Evolutionary conservation across 2,797 vertebrate species (phyloP).

Genomic region (Anableps anableps): DNA sequence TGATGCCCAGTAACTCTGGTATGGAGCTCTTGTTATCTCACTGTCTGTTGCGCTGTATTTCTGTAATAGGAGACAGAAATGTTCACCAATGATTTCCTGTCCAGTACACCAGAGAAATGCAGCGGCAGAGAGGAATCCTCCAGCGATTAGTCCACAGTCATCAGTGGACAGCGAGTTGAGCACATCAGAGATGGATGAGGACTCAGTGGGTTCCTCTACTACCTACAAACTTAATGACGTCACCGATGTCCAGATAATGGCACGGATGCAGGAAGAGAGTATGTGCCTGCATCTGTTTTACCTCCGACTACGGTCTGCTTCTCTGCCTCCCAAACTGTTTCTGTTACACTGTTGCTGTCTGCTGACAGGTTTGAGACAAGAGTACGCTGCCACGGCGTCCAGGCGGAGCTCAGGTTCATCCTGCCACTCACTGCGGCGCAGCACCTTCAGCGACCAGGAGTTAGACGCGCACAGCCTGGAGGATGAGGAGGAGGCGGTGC

Average conservation of each 20-base stretch:
- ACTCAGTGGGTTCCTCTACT: constrained; percentile 94
- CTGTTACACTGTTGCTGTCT: constrained; percentile 1
- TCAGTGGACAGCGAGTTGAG: constrained; percentile 98
- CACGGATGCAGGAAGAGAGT: constrained; percentile 99
- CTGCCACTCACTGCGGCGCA: constrained; percentile 92
- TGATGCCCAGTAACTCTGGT: constrained; percentile 92
- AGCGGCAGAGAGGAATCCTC: constrained; percentile 89
- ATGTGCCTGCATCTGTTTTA: constrained; percentile 63
- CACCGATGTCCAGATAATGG: constrained; percentile 97
- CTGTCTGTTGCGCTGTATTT: not conserved
- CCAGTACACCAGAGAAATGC: constrained; percentile 87
- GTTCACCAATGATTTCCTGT: constrained; percentile 1
- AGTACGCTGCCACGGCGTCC: constrained; percentile 94
- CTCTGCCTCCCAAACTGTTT: not conserved
- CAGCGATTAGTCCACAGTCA: constrained; percentile 91
- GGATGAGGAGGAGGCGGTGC: constrained; percentile 91
- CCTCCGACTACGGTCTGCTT: not conserved
- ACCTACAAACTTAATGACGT: constrained; percentile 98
- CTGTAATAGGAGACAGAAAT: not conserved
- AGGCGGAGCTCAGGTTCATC: constrained; percentile 97
- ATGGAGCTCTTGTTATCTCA: not conserved
- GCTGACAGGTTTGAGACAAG: constrained; percentile 90
- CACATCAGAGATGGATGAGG: constrained; percentile 98
- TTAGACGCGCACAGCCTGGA: constrained; percentile 96
- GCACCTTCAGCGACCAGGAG: constrained; percentile 97